These are phyloP conservation scores for Drosophila parvula DNA, from an alignment of 1,140 invertebrate species.

Conservation along the genomic window DNA sequence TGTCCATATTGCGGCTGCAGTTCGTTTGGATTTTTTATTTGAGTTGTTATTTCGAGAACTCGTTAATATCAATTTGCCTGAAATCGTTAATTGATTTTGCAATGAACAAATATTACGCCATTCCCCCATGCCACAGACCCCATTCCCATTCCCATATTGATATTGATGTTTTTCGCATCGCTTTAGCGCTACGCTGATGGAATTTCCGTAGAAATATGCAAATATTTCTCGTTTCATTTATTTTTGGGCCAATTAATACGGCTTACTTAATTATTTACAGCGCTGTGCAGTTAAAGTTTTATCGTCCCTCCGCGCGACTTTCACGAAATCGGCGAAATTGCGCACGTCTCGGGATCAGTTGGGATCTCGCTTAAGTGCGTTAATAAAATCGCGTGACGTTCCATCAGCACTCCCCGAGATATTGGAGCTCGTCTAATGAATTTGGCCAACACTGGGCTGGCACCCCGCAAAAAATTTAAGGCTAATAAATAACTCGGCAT, in stretches of 20 bases:
- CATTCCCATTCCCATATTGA: constrained; percentile 61
- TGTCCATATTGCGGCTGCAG: constrained; percentile 43
- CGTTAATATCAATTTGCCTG: constrained; percentile 82
- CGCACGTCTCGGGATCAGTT: constrained; percentile 68
- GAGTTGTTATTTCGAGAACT: constrained; percentile 74
- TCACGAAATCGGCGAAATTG: constrained; percentile 69
- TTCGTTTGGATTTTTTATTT: constrained; percentile 53
- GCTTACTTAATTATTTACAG: constrained; percentile 72
- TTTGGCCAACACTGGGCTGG: constrained; percentile 34
- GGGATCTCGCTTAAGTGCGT: constrained; percentile 60
- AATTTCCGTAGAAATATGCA: constrained; percentile 55
- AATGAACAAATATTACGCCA: constrained; percentile 82
- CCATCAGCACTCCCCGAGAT: constrained; percentile 36
- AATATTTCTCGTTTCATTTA: constrained; percentile 54
- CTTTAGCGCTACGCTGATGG: constrained; percentile 26
- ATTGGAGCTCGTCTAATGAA: constrained; percentile 58
- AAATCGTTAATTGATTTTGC: constrained; percentile 83
- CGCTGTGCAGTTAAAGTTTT: constrained; percentile 53
- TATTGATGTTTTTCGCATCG: constrained; percentile 25
- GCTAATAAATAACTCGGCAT: constrained; percentile 56
- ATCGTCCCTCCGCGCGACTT: constrained; percentile 61
- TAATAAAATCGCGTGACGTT: constrained; percentile 68
- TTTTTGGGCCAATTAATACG: constrained; percentile 64
- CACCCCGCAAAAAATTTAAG: constrained; percentile 34
- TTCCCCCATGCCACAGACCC: constrained; percentile 41